Evolutionary conservation across 2,888 invertebrate species (phyloP).

Genomic region (Parelbella ahira): DNA sequence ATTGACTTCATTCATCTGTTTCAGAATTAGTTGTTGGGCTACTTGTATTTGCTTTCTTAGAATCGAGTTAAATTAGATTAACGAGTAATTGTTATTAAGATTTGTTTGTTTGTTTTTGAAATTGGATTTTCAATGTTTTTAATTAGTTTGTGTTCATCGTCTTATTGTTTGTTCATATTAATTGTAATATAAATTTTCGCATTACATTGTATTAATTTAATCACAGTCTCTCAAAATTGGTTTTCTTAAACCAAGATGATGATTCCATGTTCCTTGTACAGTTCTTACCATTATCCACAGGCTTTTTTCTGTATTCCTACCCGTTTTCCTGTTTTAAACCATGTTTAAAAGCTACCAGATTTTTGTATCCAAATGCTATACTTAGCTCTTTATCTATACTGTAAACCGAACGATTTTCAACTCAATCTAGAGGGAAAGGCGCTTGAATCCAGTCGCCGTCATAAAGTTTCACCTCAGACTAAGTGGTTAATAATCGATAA

Average conservation of each 20-base stretch:
- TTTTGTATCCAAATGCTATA: neutral
- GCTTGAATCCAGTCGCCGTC: slow-evolving; percentile 24
- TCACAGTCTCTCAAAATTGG: no score
- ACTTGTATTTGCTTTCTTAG: slow-evolving; percentile 9
- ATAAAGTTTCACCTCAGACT: slow-evolving; percentile 53
- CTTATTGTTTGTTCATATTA: no score
- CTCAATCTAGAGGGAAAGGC: slow-evolving; percentile 18
- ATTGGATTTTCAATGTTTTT: slow-evolving; percentile 2
- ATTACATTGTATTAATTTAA: no score
- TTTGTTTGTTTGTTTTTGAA: slow-evolving; percentile 12
- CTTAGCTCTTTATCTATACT: slow-evolving; percentile 2
- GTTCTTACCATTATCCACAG: no score
- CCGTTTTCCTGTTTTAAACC: neutral
- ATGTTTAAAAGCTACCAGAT: neutral
- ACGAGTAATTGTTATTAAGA: slow-evolving; percentile 13
- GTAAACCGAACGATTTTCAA: slow-evolving; percentile 10
- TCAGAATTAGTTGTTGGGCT: slow-evolving; percentile 11
- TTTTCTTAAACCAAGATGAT: no score
- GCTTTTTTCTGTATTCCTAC: no score
- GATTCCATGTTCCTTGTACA: no score
- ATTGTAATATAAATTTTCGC: no score
- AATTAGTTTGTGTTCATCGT: no score
- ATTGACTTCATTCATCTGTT: slow-evolving; percentile 11
- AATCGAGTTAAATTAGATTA: slow-evolving; percentile 5
- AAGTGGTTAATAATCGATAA: slow-evolving; percentile 66